Evolutionary conservation across 2,113 vertebrate genomes (phyloP).

Genomic region (Pluvialis apricaria): DNA sequence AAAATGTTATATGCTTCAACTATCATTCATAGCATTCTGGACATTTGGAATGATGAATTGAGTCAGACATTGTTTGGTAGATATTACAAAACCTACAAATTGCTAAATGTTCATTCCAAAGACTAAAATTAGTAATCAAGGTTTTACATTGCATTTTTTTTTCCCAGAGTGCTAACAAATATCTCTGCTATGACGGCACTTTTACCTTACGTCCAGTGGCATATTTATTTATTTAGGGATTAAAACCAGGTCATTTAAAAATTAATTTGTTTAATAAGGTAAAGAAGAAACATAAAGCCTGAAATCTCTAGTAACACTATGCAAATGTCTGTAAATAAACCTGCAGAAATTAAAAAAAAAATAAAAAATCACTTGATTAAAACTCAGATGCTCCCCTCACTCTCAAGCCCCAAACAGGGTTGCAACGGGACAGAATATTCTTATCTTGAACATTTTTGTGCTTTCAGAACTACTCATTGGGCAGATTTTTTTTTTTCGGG

Average conservation of each 20-base stretch:
- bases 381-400: background rate
- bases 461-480: background rate
- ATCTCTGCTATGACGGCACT: background rate
- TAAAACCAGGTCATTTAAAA: background rate
- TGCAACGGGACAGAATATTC: background rate
- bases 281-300: background rate
- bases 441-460: background rate
- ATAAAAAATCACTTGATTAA: background rate
- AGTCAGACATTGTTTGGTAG: background rate
- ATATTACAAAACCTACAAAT: background rate
- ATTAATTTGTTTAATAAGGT: background rate
- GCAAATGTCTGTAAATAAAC: background rate
- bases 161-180: background rate
- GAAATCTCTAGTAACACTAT: background rate
- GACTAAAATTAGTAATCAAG: background rate
- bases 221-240: background rate
- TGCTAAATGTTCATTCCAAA: background rate
- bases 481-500: background rate
- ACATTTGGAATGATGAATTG: background rate
- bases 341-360: background rate
- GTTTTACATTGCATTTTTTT: background rate
- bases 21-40: background rate
- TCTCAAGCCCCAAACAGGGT: background rate
- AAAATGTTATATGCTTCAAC: background rate
- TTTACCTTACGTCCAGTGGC: background rate